phyloP scores from a whole-genome alignment of 2,797 vertebrate genomes.

The Bovichtus diacanthus region DNA sequence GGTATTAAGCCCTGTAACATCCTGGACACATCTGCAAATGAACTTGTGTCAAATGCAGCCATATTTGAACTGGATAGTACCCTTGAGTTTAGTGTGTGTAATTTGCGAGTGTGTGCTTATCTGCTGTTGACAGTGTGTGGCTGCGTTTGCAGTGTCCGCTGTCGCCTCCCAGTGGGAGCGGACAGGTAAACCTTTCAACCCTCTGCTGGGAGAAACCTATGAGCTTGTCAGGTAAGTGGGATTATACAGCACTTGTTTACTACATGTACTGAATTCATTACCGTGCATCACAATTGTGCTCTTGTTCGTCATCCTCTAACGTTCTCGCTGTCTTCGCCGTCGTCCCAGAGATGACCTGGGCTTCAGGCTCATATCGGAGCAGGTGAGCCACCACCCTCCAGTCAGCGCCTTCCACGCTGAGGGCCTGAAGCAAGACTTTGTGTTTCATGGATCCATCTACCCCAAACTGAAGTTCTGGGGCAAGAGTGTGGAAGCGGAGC shows the following conservation, averaged over 20 bases:
- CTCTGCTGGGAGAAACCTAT: conserved; percentile 96
- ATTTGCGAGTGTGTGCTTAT: conserved; percentile 14
- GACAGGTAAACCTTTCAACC: conserved; percentile 98
- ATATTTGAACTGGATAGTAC: neutral
- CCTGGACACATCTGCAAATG: neutral
- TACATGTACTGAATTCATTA: neutral
- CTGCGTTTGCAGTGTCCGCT: conserved; percentile 96
- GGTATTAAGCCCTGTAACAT: conserved; percentile 76
- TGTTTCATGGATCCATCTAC: conserved; percentile 98
- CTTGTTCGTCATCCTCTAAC: neutral
- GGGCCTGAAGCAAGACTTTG: conserved; percentile 93
- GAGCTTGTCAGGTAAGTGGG: conserved; percentile 91
- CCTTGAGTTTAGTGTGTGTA: neutral
- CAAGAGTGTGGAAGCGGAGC: conserved; percentile 98
- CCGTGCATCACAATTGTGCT: too few relatives aligned
- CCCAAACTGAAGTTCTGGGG: conserved; percentile 99
- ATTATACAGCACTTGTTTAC: neutral
- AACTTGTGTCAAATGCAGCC: neutral
- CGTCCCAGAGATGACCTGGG: conserved; percentile 94
- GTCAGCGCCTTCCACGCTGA: conserved; percentile 97
- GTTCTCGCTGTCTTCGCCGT: neutral
- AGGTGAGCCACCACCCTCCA: conserved; percentile 98
- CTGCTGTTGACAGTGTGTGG: conserved; percentile 88
- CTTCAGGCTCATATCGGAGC: conserved; percentile 96
- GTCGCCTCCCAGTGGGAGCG: conserved; percentile 99